Evolutionary conservation across 2,797 vertebrate genomes (phyloP).

Genomic region (Pampus argenteus): DNA sequence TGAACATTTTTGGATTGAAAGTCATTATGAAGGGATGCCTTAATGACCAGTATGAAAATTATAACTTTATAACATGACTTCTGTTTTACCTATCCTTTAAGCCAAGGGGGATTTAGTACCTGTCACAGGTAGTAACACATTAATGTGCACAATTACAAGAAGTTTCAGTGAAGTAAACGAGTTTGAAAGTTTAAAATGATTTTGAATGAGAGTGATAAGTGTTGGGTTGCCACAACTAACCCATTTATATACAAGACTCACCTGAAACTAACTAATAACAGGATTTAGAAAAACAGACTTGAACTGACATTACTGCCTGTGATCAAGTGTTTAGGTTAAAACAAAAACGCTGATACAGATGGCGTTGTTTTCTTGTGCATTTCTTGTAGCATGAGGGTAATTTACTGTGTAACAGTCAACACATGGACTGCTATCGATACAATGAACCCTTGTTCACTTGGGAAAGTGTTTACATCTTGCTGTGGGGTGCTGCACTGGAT

Average conservation of each 20-base stretch:
- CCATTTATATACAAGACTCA: neutral
- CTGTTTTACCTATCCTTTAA: neutral
- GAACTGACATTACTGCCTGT: slow-evolving; percentile 35
- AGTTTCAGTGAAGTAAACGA: neutral
- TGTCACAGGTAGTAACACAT: slow-evolving; percentile 2
- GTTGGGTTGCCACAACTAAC: neutral
- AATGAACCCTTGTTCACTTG: slow-evolving; percentile 79
- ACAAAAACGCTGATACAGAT: slow-evolving; percentile 48
- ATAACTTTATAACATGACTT: too few species aligned
- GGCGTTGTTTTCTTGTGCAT: slow-evolving; percentile 66
- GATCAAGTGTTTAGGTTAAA: slow-evolving; percentile 53
- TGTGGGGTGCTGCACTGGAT: slow-evolving; percentile 68
- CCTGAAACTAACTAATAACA: neutral
- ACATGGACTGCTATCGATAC: slow-evolving; percentile 70
- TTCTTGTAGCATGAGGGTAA: slow-evolving; percentile 60
- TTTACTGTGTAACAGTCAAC: slow-evolving; percentile 71
- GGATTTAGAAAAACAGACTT: neutral
- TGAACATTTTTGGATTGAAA: too few species aligned
- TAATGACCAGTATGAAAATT: too few species aligned
- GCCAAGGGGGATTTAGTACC: neutral
- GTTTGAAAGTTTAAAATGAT: neutral
- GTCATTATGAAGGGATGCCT: too few species aligned
- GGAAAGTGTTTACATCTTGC: slow-evolving; percentile 76
- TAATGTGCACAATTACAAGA: neutral
- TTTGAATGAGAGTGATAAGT: neutral